Percentiles rank a stretch among this genome's conserved stretches.
phyloP scores from a whole-genome alignment of 1,140 invertebrate species.

The Zaprionus ghesquierei region DNA sequence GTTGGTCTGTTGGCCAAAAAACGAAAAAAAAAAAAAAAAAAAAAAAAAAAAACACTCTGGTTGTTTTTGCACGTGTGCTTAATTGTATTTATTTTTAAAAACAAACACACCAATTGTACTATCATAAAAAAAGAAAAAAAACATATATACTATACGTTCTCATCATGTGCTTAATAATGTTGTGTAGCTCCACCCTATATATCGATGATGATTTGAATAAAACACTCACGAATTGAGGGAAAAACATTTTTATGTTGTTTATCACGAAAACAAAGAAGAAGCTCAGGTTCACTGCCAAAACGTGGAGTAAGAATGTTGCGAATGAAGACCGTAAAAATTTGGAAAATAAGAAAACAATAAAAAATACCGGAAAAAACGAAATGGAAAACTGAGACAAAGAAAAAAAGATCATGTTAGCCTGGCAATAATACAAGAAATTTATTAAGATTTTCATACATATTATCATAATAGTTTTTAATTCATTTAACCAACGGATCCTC shows the following conservation, averaged over 20 bases:
- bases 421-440: conserved; percentile 12
- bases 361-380: neutral
- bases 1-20: neutral
- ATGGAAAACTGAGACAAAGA: conserved; percentile 1
- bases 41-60: conserved; percentile 49
- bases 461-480: conserved; percentile 25
- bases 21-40: neutral
- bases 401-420: conserved; percentile 4
- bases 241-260: conserved; percentile 56
- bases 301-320: conserved; percentile 69
- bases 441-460: neutral
- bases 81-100: conserved; percentile 26
- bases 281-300: conserved; percentile 82
- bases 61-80: conserved; percentile 59
- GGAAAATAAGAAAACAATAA: conserved; percentile 7
- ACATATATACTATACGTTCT: conserved; percentile 17
- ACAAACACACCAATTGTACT: conserved; percentile 12
- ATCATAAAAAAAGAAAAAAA: conserved; percentile 12
- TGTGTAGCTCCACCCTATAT: conserved; percentile 34
- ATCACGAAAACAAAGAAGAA: conserved; percentile 71
- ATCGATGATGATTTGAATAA: conserved; percentile 34
- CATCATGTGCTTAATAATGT: conserved; percentile 44
- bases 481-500: conserved; percentile 13
- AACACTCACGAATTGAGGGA: conserved; percentile 15
- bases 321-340: conserved; percentile 27